A percentile compares a stretch with the other conserved stretches of the same genome.
Evolutionary conservation across 1,140 invertebrate genomes (phyloP).

Genomic region (Zaprionus nigranus): DNA sequence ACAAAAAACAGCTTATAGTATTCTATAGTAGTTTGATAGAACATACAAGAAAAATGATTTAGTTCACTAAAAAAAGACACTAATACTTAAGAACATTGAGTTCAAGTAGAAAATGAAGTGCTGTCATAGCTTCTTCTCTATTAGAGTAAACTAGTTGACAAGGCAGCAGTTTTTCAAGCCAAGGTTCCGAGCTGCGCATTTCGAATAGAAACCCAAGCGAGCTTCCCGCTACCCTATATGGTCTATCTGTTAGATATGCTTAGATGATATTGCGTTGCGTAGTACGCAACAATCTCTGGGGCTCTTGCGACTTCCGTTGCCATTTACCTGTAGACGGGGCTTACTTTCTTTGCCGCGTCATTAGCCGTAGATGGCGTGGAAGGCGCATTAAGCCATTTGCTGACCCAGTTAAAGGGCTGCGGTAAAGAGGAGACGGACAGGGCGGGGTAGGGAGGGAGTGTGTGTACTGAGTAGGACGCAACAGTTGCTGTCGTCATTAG

Average conservation of each 20-base stretch:
- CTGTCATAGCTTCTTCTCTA: background rate
- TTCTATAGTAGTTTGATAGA: no score
- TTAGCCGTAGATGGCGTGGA: constrained; percentile 27
- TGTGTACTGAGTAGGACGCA: constrained; percentile 15
- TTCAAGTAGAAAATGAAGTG: background rate
- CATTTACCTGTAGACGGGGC: constrained; percentile 36
- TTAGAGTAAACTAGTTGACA: background rate
- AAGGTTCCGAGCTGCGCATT: background rate
- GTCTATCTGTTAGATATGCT: constrained; percentile 9
- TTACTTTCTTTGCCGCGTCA: constrained; percentile 44
- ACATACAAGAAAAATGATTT: no score
- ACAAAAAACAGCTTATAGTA: no score
- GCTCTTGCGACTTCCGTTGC: constrained; percentile 47
- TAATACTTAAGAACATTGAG: background rate
- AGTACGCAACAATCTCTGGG: constrained; percentile 23
- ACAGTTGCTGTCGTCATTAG: constrained; percentile 54
- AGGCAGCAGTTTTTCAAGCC: background rate
- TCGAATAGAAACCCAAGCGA: background rate
- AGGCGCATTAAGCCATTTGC: constrained; percentile 50
- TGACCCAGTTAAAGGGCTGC: constrained; percentile 47
- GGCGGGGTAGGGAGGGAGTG: background rate
- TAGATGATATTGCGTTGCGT: constrained; percentile 20
- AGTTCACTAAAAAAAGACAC: background rate
- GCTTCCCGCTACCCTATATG: background rate
- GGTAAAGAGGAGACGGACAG: background rate